Conservation (phyloP, 1,140 invertebrate genomes). For the Drosophila kikkawai region DNA sequence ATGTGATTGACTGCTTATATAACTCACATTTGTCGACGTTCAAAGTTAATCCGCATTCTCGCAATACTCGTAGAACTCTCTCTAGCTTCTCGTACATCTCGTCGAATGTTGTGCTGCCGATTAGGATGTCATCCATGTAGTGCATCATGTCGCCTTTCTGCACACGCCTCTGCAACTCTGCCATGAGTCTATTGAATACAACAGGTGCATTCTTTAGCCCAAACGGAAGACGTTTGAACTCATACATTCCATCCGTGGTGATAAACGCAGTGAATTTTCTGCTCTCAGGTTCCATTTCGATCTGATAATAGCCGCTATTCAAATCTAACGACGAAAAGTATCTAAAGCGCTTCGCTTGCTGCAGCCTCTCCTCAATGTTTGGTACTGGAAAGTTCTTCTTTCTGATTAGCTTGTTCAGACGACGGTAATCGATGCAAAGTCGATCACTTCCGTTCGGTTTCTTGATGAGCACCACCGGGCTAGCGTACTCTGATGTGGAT, state of each 20-base stretch:
- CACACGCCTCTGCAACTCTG: not conserved
- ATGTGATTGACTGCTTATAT: constrained; percentile 1
- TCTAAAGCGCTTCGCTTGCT: not conserved
- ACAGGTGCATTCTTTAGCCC: not conserved
- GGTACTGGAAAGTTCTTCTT: too few relatives aligned
- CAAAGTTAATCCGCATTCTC: not conserved
- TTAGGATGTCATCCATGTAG: not conserved
- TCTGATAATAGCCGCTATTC: not conserved
- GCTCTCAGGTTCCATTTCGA: not conserved
- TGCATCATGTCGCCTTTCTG: not conserved
- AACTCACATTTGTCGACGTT: constrained; percentile 4
- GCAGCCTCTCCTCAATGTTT: not conserved
- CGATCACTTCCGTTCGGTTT: not conserved
- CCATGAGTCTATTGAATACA: not conserved
- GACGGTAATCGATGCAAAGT: not conserved
- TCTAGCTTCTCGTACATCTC: too few relatives aligned
- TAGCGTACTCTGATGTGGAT: not conserved
- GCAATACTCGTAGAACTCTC: too few relatives aligned
- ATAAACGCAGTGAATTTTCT: not conserved
- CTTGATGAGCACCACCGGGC: not conserved
- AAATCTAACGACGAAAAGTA: too few relatives aligned
- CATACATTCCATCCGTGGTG: not conserved
- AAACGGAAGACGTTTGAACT: not conserved
- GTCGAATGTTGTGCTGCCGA: not conserved
- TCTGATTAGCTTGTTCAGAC: too few relatives aligned